Evolutionary conservation across 2,113 vertebrate genomes (phyloP), one percentile per base, ranked within the genome.

Genomic region (Talpa occidentalis): DNA sequence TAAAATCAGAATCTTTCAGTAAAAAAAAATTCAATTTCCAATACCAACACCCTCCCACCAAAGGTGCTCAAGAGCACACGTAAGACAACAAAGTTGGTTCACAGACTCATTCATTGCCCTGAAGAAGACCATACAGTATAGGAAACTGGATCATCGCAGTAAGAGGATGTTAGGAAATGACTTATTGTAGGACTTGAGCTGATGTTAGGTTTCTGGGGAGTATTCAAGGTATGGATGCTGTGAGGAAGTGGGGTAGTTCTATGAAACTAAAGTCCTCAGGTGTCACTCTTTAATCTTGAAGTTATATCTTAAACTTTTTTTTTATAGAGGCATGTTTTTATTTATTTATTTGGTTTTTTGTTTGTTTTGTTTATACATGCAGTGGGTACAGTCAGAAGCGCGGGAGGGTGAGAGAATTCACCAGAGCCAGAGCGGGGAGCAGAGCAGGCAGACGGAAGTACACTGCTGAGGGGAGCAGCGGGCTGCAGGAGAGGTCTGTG

Each of bases 1-100:
- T 79, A 90, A 82, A 94, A 73, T 69, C 11, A 54, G 5, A 79
- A 73, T 83, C 37, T 69, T 78, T 85, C 92, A 80, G 62, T 66
- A 0, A 80, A 60, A 72, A 64, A 85, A 82, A 94, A 60, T 10
- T 14, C 14, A 76, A 1, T 78, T 77, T 92, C 42, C 70, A 90
- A 2, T 56, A 42, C 32, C 54, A 83, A 59, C 59, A 32, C 14
- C 66, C 19, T 95, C 32, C 81, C 66, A 37, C 69, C 12, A 91
- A 79, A 66, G 47, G 10, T 54, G 47, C 72, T 42, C 30, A 77
- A 88, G 60, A 84, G 85, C 28, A 78, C 12, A 93, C 26, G 26
- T 70, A 42, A 89, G 66, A 72, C 54, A 91, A 88, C 40, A 52
- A 88, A 70, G 24, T 26, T 70, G 42, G 17, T 60, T 66, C 76